Percentiles rank a stretch among this genome's conserved stretches.
These are phyloP conservation scores for Apogon hyalosoma DNA, from an alignment of 2,797 vertebrate species.

Conservation along the genomic window DNA sequence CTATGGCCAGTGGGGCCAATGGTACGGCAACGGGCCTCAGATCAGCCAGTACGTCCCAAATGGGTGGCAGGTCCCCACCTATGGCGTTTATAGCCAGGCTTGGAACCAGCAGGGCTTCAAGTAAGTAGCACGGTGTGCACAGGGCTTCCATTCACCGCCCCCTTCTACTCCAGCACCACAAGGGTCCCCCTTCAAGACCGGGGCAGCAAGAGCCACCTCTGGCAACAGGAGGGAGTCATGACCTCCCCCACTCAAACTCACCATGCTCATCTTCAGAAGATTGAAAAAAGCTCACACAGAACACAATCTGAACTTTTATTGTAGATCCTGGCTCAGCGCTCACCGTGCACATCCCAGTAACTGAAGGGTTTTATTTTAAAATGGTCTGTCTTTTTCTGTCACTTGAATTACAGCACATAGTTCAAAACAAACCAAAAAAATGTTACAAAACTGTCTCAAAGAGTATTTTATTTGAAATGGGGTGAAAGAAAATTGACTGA, in stretches of 20 bases:
- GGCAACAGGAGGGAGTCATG: slow-evolving; percentile 63
- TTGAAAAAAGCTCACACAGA: slow-evolving; percentile 44
- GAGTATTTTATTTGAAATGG: slow-evolving; percentile 17
- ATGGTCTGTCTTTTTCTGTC: slow-evolving; percentile 24
- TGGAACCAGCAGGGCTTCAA: slow-evolving; percentile 98
- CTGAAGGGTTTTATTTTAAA: slow-evolving; percentile 43
- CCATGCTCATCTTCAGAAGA: slow-evolving; percentile 58
- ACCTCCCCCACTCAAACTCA: slow-evolving; percentile 30
- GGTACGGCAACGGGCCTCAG: slow-evolving; percentile 94
- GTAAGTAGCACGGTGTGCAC: slow-evolving; percentile 85
- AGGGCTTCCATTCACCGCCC: slow-evolving; percentile 70
- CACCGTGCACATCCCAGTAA: slow-evolving; percentile 21
- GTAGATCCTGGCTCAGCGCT: slow-evolving; percentile 33
- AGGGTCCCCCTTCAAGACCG: slow-evolving; percentile 55
- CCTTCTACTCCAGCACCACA: slow-evolving; percentile 63
- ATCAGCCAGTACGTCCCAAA: slow-evolving; percentile 97
- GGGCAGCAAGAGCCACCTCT: slow-evolving; percentile 63
- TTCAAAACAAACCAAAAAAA: slow-evolving; percentile 18
- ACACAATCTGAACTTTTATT: slow-evolving; percentile 51
- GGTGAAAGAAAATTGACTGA: slow-evolving; percentile 24
- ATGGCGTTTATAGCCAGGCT: slow-evolving; percentile 93
- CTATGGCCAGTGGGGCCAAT: slow-evolving; percentile 97
- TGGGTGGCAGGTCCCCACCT: slow-evolving; percentile 96
- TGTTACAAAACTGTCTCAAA: slow-evolving; percentile 27
- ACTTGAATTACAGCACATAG: slow-evolving; percentile 7